phyloP scores from a whole-genome alignment of 37 sponge, comb jelly and placozoan species.

The Spongilla lacustris region DNA sequence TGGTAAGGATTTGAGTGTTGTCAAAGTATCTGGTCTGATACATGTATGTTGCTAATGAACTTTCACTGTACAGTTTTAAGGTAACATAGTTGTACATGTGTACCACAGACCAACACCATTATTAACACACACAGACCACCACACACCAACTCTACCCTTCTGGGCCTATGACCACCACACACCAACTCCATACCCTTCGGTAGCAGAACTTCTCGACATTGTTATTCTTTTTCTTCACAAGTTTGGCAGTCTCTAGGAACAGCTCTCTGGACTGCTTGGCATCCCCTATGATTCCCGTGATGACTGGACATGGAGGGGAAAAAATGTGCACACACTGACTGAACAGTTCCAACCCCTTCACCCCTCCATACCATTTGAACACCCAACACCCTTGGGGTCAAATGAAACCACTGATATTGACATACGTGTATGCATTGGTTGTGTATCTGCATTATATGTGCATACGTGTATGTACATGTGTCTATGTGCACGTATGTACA shows the following conservation, averaged over 20 bases:
- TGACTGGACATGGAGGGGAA: conserved; percentile 24
- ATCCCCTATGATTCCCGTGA: conserved; percentile 66
- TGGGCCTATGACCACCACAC: too few species aligned
- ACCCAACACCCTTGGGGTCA: background rate
- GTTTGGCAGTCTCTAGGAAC: conserved; percentile 66
- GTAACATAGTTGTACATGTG: too few species aligned
- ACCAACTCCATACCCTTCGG: conserved; percentile 66
- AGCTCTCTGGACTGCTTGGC: conserved; percentile 70
- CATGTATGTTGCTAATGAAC: too few species aligned
- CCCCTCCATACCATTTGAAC: too few species aligned
- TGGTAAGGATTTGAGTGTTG: too few species aligned
- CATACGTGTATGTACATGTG: conserved; percentile 23
- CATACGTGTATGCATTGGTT: conserved; percentile 3
- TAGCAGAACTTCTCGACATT: conserved; percentile 81
- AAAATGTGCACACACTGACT: background rate
- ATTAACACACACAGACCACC: too few species aligned
- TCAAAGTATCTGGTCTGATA: too few species aligned
- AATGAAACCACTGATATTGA: background rate
- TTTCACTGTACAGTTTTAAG: too few species aligned
- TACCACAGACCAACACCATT: too few species aligned
- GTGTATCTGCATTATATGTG: conserved; percentile 27
- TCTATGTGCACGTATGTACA: conserved; percentile 6
- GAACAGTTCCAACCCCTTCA: background rate
- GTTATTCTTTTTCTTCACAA: conserved; percentile 78
- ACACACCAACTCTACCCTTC: too few species aligned